These are phyloP conservation scores for Phylloscopus trochilus DNA, from an alignment of 2,113 vertebrate species.

Conservation along the genomic window DNA sequence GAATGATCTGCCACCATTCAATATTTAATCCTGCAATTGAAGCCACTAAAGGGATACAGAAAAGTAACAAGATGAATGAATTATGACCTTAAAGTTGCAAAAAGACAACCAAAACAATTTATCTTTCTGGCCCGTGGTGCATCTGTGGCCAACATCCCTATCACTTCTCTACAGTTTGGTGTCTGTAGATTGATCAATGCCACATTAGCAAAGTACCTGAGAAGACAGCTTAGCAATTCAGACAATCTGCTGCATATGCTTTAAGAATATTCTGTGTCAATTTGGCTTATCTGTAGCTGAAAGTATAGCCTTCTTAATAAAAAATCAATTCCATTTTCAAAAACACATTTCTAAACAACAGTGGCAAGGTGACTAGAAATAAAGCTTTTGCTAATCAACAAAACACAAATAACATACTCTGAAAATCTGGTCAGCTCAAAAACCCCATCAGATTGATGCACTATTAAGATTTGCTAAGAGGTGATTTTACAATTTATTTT, in stretches of 20 bases:
- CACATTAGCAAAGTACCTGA: slow-evolving; percentile 76
- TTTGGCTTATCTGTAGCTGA: slow-evolving; percentile 48
- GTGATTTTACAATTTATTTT: slow-evolving; percentile 13
- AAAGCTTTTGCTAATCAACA: slow-evolving; percentile 34
- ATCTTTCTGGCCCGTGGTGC: slow-evolving; percentile 81
- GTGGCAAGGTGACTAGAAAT: slow-evolving; percentile 48
- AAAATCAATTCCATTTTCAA: slow-evolving; percentile 71
- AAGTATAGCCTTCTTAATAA: slow-evolving; percentile 64
- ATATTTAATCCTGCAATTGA: slow-evolving; percentile 89
- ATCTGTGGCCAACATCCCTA: slow-evolving; percentile 77
- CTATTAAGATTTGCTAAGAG: slow-evolving; percentile 4
- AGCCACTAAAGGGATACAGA: slow-evolving; percentile 88
- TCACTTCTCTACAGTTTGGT: slow-evolving; percentile 65
- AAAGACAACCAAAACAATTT: slow-evolving; percentile 92
- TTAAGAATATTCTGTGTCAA: slow-evolving; percentile 61
- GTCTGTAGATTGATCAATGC: slow-evolving; percentile 82
- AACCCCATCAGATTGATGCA: neutral
- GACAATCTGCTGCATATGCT: slow-evolving; percentile 49
- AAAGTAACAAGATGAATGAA: slow-evolving; percentile 92
- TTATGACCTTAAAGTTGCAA: slow-evolving; percentile 89
- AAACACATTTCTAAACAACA: slow-evolving; percentile 45
- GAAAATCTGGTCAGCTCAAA: neutral
- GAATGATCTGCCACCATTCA: slow-evolving; percentile 82
- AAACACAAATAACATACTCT: neutral
- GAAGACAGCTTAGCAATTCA: slow-evolving; percentile 65